Base-by-base conservation (phyloP, 2,113 vertebrate genomes). In the Callipepla squamata region DNA sequence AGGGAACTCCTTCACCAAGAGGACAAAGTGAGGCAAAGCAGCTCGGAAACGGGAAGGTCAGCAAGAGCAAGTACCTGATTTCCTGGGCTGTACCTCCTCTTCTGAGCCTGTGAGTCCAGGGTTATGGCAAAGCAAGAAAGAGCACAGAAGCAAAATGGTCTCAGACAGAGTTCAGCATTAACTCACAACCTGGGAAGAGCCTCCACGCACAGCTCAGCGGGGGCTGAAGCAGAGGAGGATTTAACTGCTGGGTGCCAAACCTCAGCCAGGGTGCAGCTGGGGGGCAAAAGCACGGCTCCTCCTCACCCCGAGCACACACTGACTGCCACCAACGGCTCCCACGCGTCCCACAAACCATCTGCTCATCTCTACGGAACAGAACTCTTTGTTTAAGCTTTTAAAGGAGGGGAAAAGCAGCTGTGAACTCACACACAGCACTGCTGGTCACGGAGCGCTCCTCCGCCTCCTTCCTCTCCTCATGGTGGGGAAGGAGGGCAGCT, bases 61-160 rank as follows among this genome's bases (percentile, higher is more conserved):
- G 80, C 44, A 7, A 38, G 61, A 62, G 63, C 48, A 38, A 84
- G 96, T 99, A 99, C 99, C 99, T 99, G 98, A n/a, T 98, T 98
- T 97, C 99, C 98, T 13, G 99, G 98, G 89, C 98, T 98, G 95
- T 99, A 99, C 94, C 99, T 98, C 97, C 98, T 99, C 98, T 99
- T 99, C 98, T 99, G 99, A 75, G 98, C 98, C 99, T 99, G 97
- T 96, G 96, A 98, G 98, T 98, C 96, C 95, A 55, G 95, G 72
- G 94, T 95, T 91, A 96, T 69, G 83, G 93, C 94, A 98, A 97
- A 98, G 96, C 82, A 82, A 94, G 95, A 97, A 48, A 97, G 96
- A 96, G 97, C 94, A 98, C 93, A 98, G 96, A 97, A 96, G 97
- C 95, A 76, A 96, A 82, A 98, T 4, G 55, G 93, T 98, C 94